Evolutionary conservation across 2,113 vertebrate genomes (phyloP).

Genomic region (Synodontis membranacea): DNA sequence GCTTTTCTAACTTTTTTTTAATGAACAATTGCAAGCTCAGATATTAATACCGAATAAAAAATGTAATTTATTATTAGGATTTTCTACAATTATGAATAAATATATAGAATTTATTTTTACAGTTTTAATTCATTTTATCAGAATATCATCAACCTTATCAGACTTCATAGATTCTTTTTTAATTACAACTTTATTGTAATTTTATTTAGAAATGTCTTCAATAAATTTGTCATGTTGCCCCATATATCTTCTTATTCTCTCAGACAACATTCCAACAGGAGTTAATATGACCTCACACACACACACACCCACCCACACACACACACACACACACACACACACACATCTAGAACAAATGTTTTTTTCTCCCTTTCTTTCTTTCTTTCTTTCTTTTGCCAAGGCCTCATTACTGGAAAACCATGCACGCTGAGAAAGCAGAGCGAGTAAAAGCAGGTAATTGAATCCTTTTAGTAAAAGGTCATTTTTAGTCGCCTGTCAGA

Average conservation of each 20-base stretch:
- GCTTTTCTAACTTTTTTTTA: too few relatives aligned
- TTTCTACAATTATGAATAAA: neutral
- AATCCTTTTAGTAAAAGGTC: conserved; percentile 69
- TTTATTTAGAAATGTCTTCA: neutral
- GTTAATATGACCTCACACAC: neutral
- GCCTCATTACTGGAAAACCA: conserved; percentile 3
- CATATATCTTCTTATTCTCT: neutral
- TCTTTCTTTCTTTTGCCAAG: neutral
- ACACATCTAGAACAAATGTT: neutral
- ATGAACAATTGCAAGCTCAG: neutral
- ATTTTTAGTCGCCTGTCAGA: conserved; percentile 66
- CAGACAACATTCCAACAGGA: neutral
- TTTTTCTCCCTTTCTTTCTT: too few relatives aligned
- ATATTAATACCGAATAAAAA: too few relatives aligned
- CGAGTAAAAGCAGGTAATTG: conserved; percentile 34
- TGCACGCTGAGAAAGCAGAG: conserved; percentile 38
- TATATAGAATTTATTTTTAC: neutral
- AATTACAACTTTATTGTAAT: neutral
- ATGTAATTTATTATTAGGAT: too few relatives aligned
- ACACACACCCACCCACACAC: neutral
- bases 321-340: neutral
- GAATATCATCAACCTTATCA: neutral
- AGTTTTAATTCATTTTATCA: neutral
- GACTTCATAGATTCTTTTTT: too few relatives aligned
- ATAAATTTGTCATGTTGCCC: neutral